Evolutionary conservation across 2,113 vertebrate species (phyloP).

Genomic region (Pseudorasbora parva): DNA sequence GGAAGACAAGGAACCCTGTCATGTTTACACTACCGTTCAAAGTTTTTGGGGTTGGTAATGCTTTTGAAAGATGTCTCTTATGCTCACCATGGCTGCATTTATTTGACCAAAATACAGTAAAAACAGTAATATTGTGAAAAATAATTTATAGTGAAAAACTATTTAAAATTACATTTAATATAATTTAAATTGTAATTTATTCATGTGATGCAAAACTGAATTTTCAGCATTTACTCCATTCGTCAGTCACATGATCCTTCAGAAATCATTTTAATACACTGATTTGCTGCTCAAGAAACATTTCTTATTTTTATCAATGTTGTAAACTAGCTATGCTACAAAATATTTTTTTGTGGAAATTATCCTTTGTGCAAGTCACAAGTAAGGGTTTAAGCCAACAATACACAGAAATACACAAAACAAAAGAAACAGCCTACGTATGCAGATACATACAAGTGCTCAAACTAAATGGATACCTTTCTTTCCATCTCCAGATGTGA

Average conservation of each 20-base stretch:
- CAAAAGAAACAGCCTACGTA: background rate
- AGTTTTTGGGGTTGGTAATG: background rate
- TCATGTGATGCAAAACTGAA: background rate
- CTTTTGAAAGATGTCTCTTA: background rate
- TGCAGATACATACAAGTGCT: background rate
- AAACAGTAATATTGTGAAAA: background rate
- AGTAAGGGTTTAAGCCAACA: background rate
- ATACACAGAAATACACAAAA: background rate
- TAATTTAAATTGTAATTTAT: background rate
- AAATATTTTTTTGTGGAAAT: background rate
- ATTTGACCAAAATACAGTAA: background rate
- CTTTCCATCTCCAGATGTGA: conserved; percentile 93
- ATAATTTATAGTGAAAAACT: background rate
- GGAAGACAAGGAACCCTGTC: too few species aligned
- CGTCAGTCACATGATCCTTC: background rate
- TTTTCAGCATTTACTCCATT: background rate
- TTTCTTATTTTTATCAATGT: background rate
- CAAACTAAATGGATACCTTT: conserved; percentile 76
- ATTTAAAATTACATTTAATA: background rate
- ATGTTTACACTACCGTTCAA: background rate
- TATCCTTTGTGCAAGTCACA: background rate
- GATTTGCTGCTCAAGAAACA: background rate
- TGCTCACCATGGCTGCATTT: too few species aligned
- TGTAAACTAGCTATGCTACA: background rate
- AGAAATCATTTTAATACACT: background rate